Conservation (phyloP, 92 coral and sea anemone genomes). For the Epizoanthus illoricatus region DNA sequence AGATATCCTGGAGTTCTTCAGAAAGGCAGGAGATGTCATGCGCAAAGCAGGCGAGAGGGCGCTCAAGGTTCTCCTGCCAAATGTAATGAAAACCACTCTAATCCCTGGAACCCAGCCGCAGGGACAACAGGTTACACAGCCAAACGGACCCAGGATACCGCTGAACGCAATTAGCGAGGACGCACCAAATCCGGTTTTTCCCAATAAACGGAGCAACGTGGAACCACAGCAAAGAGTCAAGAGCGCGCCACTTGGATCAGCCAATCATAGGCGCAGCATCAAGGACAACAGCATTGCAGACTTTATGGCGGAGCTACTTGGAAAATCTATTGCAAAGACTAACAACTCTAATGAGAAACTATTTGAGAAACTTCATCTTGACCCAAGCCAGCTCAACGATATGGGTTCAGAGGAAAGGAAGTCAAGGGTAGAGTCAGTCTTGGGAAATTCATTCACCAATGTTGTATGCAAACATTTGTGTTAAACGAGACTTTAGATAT, state of each 20-base stretch:
- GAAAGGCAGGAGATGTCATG: constrained; percentile 74
- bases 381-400: neutral
- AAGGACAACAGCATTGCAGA: constrained; percentile 6
- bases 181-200: constrained; percentile 80
- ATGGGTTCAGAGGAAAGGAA: neutral
- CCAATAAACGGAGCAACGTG: constrained; percentile 49
- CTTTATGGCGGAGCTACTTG: constrained; percentile 5
- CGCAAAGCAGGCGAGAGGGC: constrained; percentile 74
- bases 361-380: constrained; percentile 3
- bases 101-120: constrained; percentile 73
- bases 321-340: neutral
- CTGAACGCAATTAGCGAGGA: constrained; percentile 86
- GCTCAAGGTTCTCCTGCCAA: constrained; percentile 66
- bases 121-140: constrained; percentile 76
- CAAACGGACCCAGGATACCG: constrained; percentile 82
- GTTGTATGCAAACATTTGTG: constrained; percentile 24
- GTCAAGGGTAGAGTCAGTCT: neutral
- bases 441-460: neutral
- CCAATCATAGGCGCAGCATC: neutral
- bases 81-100: constrained; percentile 65
- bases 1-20: constrained; percentile 76
- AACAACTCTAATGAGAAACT: neutral
- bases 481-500: neutral
- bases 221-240: neutral
- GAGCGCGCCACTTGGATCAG: neutral